Conservation (phyloP, 2,113 vertebrate species). For the Leptobrachium ailaonicum region DNA sequence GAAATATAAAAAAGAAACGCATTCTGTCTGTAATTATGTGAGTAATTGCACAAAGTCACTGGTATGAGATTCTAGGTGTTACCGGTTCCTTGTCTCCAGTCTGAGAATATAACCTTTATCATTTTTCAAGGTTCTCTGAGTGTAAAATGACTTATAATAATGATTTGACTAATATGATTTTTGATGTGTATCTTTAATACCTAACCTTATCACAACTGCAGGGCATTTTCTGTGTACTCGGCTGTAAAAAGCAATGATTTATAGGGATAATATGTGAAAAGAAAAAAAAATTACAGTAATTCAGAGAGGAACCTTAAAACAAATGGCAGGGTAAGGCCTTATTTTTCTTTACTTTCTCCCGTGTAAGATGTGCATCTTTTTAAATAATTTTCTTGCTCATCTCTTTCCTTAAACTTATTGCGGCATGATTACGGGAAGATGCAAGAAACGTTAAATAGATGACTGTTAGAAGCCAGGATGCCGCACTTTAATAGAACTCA, state of each 20-base stretch:
- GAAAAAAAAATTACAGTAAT: constrained; percentile 70
- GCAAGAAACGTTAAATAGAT: constrained; percentile 68
- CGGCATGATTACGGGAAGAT: constrained; percentile 70
- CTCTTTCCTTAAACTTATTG: constrained; percentile 69
- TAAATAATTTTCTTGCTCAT: constrained; percentile 73
- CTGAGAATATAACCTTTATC: constrained; percentile 76
- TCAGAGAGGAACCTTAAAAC: constrained; percentile 80
- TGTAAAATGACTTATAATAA: constrained; percentile 83
- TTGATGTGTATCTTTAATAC: constrained; percentile 84
- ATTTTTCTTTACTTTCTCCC: constrained; percentile 68
- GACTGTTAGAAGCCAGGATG: constrained; percentile 71
- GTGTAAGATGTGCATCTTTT: constrained; percentile 67
- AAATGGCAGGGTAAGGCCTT: constrained; percentile 80
- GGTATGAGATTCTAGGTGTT: constrained; percentile 65
- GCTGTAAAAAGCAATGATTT: constrained; percentile 84
- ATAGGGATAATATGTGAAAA: constrained; percentile 78
- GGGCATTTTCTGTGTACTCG: constrained; percentile 81
- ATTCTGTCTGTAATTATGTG: constrained; percentile 63
- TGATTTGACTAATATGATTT: constrained; percentile 85
- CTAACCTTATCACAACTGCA: constrained; percentile 83
- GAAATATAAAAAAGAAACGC: constrained; percentile 48
- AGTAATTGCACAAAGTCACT: constrained; percentile 68
- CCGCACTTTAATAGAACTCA: constrained; percentile 72
- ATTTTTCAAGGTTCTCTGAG: constrained; percentile 84
- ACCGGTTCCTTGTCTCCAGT: constrained; percentile 76